Evolutionary conservation across 1,140 invertebrate species (phyloP), one percentile per base, ranked within the genome.

Genomic region (Anoplolepis gracilipes): DNA sequence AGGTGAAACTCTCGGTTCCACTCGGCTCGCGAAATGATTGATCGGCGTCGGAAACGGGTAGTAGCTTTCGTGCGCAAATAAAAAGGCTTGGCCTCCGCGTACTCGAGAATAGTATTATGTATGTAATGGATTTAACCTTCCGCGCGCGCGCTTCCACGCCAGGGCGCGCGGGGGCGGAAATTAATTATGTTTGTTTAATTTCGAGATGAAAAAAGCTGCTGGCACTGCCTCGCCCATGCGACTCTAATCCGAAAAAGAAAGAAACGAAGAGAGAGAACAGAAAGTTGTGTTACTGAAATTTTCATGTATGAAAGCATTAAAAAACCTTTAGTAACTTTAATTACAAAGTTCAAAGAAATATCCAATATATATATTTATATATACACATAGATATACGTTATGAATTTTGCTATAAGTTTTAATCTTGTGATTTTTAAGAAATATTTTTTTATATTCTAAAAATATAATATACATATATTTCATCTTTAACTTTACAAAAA

Each of bases 141-240:
- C 19, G 36, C 78, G 78, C 25, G 36, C 62, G 78, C 25, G 28
- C 69, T 59, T 39, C 57, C 49, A 59, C 25, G 57, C 57, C 39
- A 73, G 13, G 55, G 25, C 8, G 19, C 22, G 49, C 81, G 85
- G 49, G 70, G 65, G 42, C 61, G 55, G 85, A 87, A 88, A 91
- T 85, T 88, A 88, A 89, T 89, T 75, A 89, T 85, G 65, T 87
- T 91, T 91, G 72, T 88, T 88, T 82, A 87, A 91, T 91, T 91
- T 86, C n/a, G 22, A 87, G 76, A 90, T 88, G 79, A 88, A 79
- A 90, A 61, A 70, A 84, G 42, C 42, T 49, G 39, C 28, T 75
- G 59, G 42, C 59, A 55, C 59, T 30, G 84, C 36, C 55, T 75
- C 75, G 73, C 78, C 69, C 65, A 67, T 13, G 22, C n/a, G 1